phyloP scores from a whole-genome alignment of 1,140 invertebrate genomes.

The Stratiolaelaps scimitus region DNA sequence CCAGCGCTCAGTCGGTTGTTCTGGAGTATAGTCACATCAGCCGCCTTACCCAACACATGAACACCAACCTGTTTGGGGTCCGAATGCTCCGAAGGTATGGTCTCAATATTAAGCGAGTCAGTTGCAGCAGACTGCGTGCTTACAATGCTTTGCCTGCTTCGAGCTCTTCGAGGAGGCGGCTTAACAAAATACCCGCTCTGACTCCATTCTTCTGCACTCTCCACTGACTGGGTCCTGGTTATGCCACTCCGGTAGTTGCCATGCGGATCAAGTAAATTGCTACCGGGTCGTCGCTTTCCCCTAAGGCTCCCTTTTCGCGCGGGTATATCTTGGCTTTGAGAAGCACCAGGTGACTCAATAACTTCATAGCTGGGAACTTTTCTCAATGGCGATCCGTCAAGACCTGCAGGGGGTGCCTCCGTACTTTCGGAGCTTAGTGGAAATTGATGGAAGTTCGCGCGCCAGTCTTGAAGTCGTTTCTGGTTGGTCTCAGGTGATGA shows the following conservation, averaged over 20 bases:
- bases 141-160: not conserved
- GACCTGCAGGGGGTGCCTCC: not conserved
- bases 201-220: slow-evolving; percentile 9
- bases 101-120: not conserved
- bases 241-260: no score
- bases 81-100: no score
- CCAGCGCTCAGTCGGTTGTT: no score
- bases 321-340: not conserved
- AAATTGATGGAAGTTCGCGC: not conserved
- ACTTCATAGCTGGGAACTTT: slow-evolving; percentile 11
- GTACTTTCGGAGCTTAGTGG: slow-evolving; percentile 3
- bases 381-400: not conserved
- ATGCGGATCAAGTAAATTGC: no score
- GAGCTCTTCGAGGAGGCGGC: not conserved
- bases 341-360: not conserved
- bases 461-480: not conserved
- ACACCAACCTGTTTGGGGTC: no score
- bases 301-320: not conserved
- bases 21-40: no score
- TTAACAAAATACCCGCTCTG: slow-evolving; percentile 21
- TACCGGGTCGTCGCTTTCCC: not conserved
- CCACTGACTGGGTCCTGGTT: slow-evolving; percentile 1
- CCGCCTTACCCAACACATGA: no score
- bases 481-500: not conserved
- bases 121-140: not conserved